Evolutionary conservation across 2,888 invertebrate genomes (phyloP), one percentile per base, ranked within the genome.

Genomic region (Drosophila borborema): DNA sequence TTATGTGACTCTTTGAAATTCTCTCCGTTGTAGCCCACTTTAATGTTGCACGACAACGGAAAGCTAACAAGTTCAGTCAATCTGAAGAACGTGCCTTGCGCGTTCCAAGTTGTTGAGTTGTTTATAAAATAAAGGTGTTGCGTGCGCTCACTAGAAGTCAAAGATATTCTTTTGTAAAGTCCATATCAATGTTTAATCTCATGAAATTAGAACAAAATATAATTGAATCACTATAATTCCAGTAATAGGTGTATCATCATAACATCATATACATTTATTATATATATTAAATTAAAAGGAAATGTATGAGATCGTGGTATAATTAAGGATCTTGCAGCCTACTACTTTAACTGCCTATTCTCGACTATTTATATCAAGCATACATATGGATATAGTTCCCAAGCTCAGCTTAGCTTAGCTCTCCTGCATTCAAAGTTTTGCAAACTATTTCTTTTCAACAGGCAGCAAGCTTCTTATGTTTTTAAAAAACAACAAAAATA

Each of bases 11-110:
- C 36, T 55, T 49, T 61, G 31, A 62, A 41, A 67, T 40, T 40
- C 36, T 40, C 51, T 61, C 64, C 69, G 61, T 46, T 71, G 83
- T 63, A 68, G 62, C 66, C 74, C 54, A 61, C 64, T 60, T 40
- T 46, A 18, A 46, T 18, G 43, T 18, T 5, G 18, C 10, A 56
- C 60, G 51, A 55, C 62, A 12, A 43, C 56, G 53, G 46, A 46
- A 45, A 58, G 64, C 63, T 71, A 56, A 74, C 59, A 67, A 73
- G 53, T 67, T 54, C 20, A 60, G 41, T 59, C 61, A 67, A 76
- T 73, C 69, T 64, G 81, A 70, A 73, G 68, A 76, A 55, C 71
- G 62, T 41, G 45, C 41, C 40, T 51, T 38, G 48, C 40, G 23
- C 38, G 45, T 20, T 20, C 41, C 16, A 28, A 53, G 43, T 43